A percentile compares a stretch with the other conserved stretches of the same genome.
These are phyloP conservation scores for Sicus ferrugineus DNA, from an alignment of 2,888 invertebrate genomes.

Conservation along the genomic window DNA sequence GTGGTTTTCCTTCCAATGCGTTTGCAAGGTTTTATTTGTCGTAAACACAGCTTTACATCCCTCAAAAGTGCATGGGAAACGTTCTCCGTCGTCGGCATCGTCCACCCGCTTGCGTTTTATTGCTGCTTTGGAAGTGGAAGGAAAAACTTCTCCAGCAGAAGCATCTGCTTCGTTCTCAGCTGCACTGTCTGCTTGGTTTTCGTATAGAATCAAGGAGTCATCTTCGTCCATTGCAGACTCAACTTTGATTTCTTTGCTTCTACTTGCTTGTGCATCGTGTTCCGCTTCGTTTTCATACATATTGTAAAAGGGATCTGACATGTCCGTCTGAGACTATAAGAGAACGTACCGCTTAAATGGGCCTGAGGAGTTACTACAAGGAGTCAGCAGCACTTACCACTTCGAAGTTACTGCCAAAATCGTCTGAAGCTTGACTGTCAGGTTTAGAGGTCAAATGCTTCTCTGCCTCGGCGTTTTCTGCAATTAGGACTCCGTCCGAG, in stretches of 20 bases:
- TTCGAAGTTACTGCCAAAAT: neutral
- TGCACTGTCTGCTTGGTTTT: neutral
- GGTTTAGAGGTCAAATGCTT: neutral
- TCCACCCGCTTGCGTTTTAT: neutral
- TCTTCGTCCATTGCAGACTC: neutral
- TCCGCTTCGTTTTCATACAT: neutral
- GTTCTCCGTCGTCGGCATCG: neutral
- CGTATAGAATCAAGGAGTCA: neutral
- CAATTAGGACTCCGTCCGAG: neutral
- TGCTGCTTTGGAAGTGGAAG: slow-evolving; percentile 1
- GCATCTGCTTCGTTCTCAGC: neutral
- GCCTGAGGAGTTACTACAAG: neutral
- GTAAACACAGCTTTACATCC: slow-evolving; percentile 1
- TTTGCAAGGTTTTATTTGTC: neutral
- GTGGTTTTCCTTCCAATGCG: neutral
- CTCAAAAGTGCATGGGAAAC: neutral
- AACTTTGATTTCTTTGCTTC: neutral
- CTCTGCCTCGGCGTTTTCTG: neutral
- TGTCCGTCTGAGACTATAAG: neutral
- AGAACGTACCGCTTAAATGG: neutral
- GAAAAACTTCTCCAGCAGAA: neutral
- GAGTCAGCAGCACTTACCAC: too few relatives aligned
- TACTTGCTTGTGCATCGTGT: neutral
- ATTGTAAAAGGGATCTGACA: neutral
- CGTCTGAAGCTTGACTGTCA: neutral